Base-by-base conservation (phyloP, 2,888 invertebrate species). In the Byasa hedistus region DNA sequence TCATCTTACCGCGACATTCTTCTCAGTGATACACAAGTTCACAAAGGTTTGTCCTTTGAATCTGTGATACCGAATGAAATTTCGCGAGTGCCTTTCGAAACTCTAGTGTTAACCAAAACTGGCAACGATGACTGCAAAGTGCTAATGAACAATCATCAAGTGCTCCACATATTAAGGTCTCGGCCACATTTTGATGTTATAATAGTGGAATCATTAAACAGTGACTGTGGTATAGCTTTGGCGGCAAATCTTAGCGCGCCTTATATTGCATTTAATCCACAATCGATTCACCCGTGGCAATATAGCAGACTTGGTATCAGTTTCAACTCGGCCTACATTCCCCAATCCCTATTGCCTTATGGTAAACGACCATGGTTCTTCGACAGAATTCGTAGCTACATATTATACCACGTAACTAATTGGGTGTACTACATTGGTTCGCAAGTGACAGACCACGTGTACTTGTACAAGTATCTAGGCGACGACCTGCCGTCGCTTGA, bases 181-280 rank as follows among this genome's bases (percentile, higher is more conserved):
- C 85, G 80, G 70, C 89, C 92, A 69, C 91, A 89, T 64, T 96
- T 93, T 79, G 96, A 97, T 79, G 85, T 96, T 12, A 92, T 96
- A 51, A 76, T 97, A 27, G 92, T 94, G 70, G 96, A 96, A 80
- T 93, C 93, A 64, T 96, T 95, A 82, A 95, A 95, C 76, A 93
- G 94, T 48, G 95, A 96, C 78, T 96, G 96, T 75, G 94, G 94
- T 75, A 82, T 95, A 74, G 95, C 94, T 32, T 86, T 96, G 69
- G 94, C 94, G 8, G 92, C 95, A 73, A 93, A 94, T 80, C 92
- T 95, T 54, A 91, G 93, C 73, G 94, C 93, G 0, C 95, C 95
- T 0, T 93, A 93, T 69, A 92, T 95, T 32, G 89, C 92, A 0
- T 79, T 95, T 60, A 93, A 92, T 62, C 92, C 93, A 0, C 92